Percentiles rank a stretch among this genome's conserved stretches.
Evolutionary conservation across 2,797 vertebrate genomes (phyloP).

Genomic region (Pseudochromis fuscus): DNA sequence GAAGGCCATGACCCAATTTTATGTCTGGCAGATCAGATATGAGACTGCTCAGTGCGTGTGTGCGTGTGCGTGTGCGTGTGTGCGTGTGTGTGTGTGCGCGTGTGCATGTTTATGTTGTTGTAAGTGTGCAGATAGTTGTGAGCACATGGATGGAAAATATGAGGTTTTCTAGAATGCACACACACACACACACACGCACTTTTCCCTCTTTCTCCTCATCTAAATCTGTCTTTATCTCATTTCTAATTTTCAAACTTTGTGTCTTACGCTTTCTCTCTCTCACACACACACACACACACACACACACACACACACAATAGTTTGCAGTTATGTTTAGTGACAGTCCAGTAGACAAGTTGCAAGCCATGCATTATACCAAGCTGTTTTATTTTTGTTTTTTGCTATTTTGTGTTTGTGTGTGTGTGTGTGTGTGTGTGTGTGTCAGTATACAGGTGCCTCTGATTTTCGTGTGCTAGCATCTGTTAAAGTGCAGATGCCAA

Average conservation of each 20-base stretch:
- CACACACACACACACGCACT: not conserved
- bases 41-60: constrained; percentile 30
- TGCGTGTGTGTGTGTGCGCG: too few species aligned
- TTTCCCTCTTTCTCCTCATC: not conserved
- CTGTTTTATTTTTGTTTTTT: not conserved
- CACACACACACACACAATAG: not conserved
- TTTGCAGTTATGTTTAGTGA: not conserved
- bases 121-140: constrained; percentile 15
- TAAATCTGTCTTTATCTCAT: constrained; percentile 3
- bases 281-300: not conserved
- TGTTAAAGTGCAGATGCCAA: constrained; percentile 14
- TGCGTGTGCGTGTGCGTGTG: constrained; percentile 9
- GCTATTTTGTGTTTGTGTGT: too few species aligned
- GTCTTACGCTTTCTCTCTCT: not conserved
- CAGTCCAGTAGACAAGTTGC: constrained; percentile 1
- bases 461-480: not conserved
- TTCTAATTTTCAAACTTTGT: not conserved
- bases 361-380: not conserved
- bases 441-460: not conserved
- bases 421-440: not conserved
- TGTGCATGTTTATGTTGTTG: constrained; percentile 21
- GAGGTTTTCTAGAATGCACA: not conserved
- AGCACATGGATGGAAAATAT: constrained; percentile 4
- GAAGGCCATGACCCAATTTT: constrained; percentile 74
- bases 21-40: constrained; percentile 67